phyloP scores from a whole-genome alignment of 2,113 vertebrate species.

The Nanorana parkeri region DNA sequence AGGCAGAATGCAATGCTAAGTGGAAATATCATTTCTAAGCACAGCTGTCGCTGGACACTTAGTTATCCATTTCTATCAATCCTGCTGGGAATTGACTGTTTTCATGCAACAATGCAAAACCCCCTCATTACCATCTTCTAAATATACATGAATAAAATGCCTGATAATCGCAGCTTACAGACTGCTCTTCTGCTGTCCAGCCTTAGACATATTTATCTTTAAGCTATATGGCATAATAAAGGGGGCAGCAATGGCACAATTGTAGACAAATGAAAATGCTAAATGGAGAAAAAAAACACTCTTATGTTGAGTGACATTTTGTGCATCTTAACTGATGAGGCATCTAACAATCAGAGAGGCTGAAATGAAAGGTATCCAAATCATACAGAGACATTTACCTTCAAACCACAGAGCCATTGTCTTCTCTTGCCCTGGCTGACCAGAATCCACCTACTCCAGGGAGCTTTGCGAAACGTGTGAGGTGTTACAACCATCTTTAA shows the following conservation, averaged over 20 bases:
- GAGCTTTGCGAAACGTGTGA: too few relatives aligned
- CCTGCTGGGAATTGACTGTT: slow-evolving; percentile 87
- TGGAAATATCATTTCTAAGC: slow-evolving; percentile 70
- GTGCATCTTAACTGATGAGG: slow-evolving; percentile 87
- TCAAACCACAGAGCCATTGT: not conserved
- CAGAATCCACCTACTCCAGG: too few relatives aligned
- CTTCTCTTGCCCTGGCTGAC: too few relatives aligned
- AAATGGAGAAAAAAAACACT: slow-evolving; percentile 76
- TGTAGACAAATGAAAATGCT: slow-evolving; percentile 86
- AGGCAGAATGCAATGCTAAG: slow-evolving; percentile 60
- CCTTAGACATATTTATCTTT: slow-evolving; percentile 93
- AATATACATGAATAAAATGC: slow-evolving; percentile 98
- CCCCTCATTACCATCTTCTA: slow-evolving; percentile 97
- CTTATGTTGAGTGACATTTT: slow-evolving; percentile 89
- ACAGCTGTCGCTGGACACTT: slow-evolving; percentile 72
- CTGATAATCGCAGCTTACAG: slow-evolving; percentile 87
- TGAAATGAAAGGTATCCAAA: slow-evolving; percentile 77
- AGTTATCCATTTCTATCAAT: slow-evolving; percentile 79
- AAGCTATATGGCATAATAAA: slow-evolving; percentile 85
- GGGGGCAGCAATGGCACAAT: slow-evolving; percentile 72
- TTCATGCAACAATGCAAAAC: slow-evolving; percentile 99
- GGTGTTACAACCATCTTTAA: too few relatives aligned
- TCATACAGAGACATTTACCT: slow-evolving; percentile 20
- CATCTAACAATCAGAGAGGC: slow-evolving; percentile 90
- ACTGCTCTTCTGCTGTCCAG: slow-evolving; percentile 96